phyloP scores from a whole-genome alignment of 2,888 invertebrate species.

The Stenichneumon culpator region DNA sequence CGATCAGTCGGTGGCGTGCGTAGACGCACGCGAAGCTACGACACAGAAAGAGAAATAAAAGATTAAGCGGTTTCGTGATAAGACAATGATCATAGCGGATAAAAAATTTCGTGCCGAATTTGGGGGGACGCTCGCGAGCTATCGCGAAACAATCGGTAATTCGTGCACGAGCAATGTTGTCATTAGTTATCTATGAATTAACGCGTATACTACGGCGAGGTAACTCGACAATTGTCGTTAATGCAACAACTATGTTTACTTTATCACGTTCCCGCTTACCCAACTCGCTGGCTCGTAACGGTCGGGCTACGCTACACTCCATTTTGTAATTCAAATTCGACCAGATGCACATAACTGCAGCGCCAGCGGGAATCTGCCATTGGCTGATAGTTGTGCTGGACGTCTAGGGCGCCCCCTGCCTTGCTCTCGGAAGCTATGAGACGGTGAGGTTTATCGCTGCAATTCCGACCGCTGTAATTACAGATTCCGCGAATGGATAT shows the following conservation, averaged over 20 bases:
- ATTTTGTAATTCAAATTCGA: constrained; percentile 67
- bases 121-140: constrained; percentile 1
- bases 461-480: background rate
- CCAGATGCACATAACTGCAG: constrained; percentile 24
- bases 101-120: background rate
- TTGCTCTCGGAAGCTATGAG: background rate
- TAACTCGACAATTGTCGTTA: background rate
- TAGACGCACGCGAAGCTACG: constrained; percentile 32
- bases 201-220: background rate
- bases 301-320: constrained; percentile 56
- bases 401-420: background rate
- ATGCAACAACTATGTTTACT: constrained; percentile 48
- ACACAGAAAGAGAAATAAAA: constrained; percentile 27
- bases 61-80: background rate
- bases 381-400: background rate
- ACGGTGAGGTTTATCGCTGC: background rate
- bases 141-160: background rate
- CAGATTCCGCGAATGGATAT: background rate
- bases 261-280: constrained; percentile 45
- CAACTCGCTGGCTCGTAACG: constrained; percentile 50
- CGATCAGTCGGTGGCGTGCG: constrained; percentile 14
- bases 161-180: background rate
- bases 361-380: background rate
- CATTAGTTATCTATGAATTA: background rate
- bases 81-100: background rate